Evolutionary conservation across 2,888 invertebrate genomes (phyloP), one percentile per base, ranked within the genome.

Genomic region (Plebejus argus): DNA sequence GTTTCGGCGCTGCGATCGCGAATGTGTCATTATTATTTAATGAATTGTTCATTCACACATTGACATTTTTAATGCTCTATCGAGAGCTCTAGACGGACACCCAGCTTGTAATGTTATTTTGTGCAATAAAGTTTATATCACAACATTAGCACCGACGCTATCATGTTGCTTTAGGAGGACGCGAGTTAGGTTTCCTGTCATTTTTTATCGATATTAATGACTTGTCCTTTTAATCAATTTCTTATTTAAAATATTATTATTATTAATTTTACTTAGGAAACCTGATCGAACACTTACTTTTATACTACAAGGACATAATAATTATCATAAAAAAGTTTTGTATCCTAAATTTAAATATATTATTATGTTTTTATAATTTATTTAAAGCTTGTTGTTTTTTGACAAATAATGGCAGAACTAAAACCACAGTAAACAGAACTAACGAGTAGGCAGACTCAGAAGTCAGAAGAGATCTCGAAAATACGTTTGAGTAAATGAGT

Each of bases 71-170:
- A 28, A 74, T 8, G 49, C 74, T 74, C 74, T 53, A 18, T 45
- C 45, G 53, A 49, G 39, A 39, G 74, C 5, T 74, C 49, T 23
- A 49, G 74, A 23, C 7, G 35, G 71, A 71, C 35, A 74, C 45
- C n/a, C 71, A 53, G 74, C 74, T 74, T 74, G 49, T 49, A 33
- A 74, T 33, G 74, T 74, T 53, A 74, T 49, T 76, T 81, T 79
- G 81, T 81, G 81, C 81, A 81, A 81, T 81, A 81, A 79, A 76
- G 76, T 79, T 78, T 71, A 77, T 70, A 33, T 70, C 8, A 72
- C 56, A 76, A 77, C 49, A 53, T 74, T 23, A 72, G 72, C 78
- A 78, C 77, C 71, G 77, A 77, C 70, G 70, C 77, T 72, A 71
- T 45, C 18, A 23, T 45, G 45, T 74, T 53, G 74, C 74, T 74